Conservation (phyloP, 2,888 invertebrate species). For the Ecliptopera silaceata region DNA sequence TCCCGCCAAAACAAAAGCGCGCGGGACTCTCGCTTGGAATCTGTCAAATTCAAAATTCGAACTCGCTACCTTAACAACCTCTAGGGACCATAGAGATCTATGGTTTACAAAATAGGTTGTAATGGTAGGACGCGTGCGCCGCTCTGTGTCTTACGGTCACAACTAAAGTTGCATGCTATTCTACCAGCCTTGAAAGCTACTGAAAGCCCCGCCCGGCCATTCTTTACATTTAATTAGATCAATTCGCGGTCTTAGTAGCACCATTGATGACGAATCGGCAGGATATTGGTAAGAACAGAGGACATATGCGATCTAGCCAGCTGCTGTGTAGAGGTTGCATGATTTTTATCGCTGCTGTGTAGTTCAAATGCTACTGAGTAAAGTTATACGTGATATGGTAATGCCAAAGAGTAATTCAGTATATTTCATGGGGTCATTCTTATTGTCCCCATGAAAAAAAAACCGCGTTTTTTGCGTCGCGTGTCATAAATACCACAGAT, state of each 20-base stretch:
- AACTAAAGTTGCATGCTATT: conserved; percentile 55
- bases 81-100: conserved; percentile 40
- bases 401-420: no score
- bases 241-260: conserved; percentile 30
- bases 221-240: conserved; percentile 39
- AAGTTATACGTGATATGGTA: no score
- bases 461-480: no score
- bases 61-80: conserved; percentile 65
- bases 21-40: conserved; percentile 44
- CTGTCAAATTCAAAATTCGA: conserved; percentile 53
- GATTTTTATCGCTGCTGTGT: no score
- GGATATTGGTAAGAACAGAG: neutral
- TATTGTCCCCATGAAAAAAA: no score
- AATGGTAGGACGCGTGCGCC: conserved; percentile 72
- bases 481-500: no score
- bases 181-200: conserved; percentile 72
- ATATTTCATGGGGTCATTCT: no score
- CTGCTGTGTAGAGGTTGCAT: no score
- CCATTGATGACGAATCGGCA: conserved; percentile 28
- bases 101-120: conserved; percentile 64
- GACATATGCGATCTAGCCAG: neutral
- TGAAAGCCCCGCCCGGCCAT: conserved; percentile 63
- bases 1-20: conserved; percentile 59
- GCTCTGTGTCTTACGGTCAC: conserved; percentile 56
- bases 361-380: no score